Evolutionary conservation across 2,888 invertebrate genomes (phyloP).

Genomic region (Therioaphis trifolii): DNA sequence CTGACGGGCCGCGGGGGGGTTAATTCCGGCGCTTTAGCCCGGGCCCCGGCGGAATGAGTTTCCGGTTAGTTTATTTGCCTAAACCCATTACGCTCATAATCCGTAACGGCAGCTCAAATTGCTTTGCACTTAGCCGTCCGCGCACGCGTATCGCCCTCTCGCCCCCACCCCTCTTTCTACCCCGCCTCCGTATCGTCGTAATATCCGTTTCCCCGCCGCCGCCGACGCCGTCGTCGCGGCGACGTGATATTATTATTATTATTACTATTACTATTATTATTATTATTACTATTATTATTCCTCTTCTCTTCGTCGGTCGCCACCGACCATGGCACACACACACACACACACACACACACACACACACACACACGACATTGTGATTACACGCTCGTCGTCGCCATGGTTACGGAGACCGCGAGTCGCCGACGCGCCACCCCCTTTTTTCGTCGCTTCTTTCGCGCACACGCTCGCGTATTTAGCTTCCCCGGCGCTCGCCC

Average conservation of each 20-base stretch:
- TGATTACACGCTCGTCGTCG: constrained; percentile 2
- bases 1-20: neutral
- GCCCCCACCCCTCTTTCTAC: neutral
- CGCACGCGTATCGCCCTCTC: constrained; percentile 4
- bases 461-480: too few species aligned
- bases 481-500: too few species aligned
- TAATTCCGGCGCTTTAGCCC: constrained; percentile 61
- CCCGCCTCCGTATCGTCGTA: neutral
- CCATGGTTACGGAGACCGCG: constrained; percentile 37
- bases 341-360: too few species aligned
- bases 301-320: too few species aligned
- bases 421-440: constrained; percentile 48
- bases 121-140: constrained; percentile 64
- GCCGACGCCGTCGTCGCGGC: neutral
- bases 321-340: too few species aligned
- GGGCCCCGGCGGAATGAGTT: constrained; percentile 59
- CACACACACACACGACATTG: too few species aligned
- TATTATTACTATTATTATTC: too few species aligned
- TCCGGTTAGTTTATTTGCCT: constrained; percentile 64
- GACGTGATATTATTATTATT: too few species aligned
- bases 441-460: constrained; percentile 10
- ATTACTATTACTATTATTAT: too few species aligned
- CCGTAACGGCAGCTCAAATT: constrained; percentile 64
- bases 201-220: neutral
- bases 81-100: constrained; percentile 65